These are phyloP conservation scores for Drosophila melanosoma DNA, from an alignment of 2,888 invertebrate species.

Conservation along the genomic window DNA sequence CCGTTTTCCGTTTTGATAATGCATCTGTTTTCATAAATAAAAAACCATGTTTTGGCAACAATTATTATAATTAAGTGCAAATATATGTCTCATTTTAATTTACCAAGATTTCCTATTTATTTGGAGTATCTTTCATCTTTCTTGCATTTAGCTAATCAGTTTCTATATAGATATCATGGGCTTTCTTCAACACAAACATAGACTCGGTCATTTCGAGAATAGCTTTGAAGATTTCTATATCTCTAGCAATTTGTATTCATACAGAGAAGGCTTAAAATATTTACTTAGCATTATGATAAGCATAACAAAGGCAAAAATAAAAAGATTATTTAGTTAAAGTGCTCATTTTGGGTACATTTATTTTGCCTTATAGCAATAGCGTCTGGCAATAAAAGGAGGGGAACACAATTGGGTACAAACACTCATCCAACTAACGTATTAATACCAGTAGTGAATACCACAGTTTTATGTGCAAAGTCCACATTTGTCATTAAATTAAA, in stretches of 20 bases:
- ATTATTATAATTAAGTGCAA: background rate
- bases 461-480: slow-evolving; percentile 38
- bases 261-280: slow-evolving; percentile 10
- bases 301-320: slow-evolving; percentile 21
- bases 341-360: slow-evolving; percentile 28
- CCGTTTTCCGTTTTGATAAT: background rate
- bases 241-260: slow-evolving; percentile 14
- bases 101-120: background rate
- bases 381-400: slow-evolving; percentile 10
- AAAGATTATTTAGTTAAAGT: slow-evolving; percentile 35
- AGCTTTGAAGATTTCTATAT: slow-evolving; percentile 1
- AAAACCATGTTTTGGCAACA: background rate
- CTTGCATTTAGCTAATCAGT: background rate
- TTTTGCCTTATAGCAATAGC: slow-evolving; percentile 21
- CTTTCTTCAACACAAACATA: background rate
- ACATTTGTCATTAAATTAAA: slow-evolving; percentile 25
- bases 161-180: background rate
- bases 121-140: background rate
- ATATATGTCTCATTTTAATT: background rate
- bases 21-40: slow-evolving; percentile 1
- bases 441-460: slow-evolving; percentile 21
- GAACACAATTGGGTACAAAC: slow-evolving; percentile 8
- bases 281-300: slow-evolving; percentile 32
- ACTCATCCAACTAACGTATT: slow-evolving; percentile 44
- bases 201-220: background rate